These are phyloP conservation scores for Bradysia coprophila DNA, from an alignment of 1,140 invertebrate species.

Conservation along the genomic window DNA sequence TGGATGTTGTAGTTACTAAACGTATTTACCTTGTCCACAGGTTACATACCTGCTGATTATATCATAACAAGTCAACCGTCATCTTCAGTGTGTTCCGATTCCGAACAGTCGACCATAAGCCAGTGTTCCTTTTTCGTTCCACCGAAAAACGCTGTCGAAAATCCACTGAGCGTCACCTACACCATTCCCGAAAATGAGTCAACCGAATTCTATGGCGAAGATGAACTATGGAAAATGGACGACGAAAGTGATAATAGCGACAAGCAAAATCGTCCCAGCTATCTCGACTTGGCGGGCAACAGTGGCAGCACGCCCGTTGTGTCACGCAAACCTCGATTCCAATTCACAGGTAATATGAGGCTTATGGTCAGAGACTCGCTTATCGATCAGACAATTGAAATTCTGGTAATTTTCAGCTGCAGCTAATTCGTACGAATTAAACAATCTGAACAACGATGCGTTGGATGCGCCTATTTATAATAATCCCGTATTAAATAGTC, in stretches of 20 bases:
- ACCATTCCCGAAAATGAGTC: background rate
- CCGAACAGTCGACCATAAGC: background rate
- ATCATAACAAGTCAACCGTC: constrained; percentile 1
- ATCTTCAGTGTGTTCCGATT: constrained; percentile 3
- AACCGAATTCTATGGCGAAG: constrained; percentile 14
- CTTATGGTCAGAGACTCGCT: background rate
- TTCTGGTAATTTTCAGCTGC: constrained; percentile 23
- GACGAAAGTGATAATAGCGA: constrained; percentile 4
- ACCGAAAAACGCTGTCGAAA: background rate
- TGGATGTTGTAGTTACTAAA: background rate
- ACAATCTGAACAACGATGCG: constrained; percentile 36
- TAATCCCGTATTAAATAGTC: background rate
- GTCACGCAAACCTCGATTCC: constrained; percentile 28
- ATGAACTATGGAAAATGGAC: constrained; percentile 4
- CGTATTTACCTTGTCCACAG: background rate
- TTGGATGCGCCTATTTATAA: constrained; percentile 27
- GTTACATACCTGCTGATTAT: background rate
- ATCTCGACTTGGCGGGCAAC: constrained; percentile 28
- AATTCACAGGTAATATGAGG: constrained; percentile 15
- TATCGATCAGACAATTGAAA: background rate
- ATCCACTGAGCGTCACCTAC: background rate
- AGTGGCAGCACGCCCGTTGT: constrained; percentile 19
- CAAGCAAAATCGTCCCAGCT: constrained; percentile 24
- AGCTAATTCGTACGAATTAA: constrained; percentile 37
- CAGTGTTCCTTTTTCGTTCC: constrained; percentile 1